phyloP scores from a whole-genome alignment of 2,113 vertebrate genomes.

The Notothenia rossii region DNA sequence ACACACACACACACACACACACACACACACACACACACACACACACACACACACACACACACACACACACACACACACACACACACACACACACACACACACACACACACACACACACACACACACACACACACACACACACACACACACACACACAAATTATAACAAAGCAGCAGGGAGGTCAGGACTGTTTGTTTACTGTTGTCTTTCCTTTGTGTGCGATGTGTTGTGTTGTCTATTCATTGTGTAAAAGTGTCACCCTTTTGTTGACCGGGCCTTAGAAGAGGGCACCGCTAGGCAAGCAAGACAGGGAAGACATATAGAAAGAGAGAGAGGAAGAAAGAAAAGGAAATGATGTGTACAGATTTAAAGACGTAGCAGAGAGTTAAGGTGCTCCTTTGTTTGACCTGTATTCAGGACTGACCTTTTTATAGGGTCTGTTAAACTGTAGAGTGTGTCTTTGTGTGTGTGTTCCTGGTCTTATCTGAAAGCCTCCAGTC shows the following conservation, averaged over 20 bases:
- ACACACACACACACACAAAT: slow-evolving; percentile 2
- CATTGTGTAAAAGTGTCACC: slow-evolving; percentile 46
- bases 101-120: no score
- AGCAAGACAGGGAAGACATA: slow-evolving; percentile 4
- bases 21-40: no score
- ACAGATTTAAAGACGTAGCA: neutral
- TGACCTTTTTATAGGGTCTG: neutral
- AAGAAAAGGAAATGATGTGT: neutral
- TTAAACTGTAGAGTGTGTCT: neutral
- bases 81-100: no score
- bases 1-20: no score
- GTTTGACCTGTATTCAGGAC: neutral
- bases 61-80: neutral
- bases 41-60: no score
- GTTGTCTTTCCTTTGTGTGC: slow-evolving; percentile 51
- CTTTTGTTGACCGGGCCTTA: slow-evolving; percentile 37
- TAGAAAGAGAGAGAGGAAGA: neutral
- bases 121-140: no score
- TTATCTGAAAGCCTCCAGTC: slow-evolving; percentile 37
- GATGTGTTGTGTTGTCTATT: slow-evolving; percentile 48
- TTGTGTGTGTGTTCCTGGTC: neutral
- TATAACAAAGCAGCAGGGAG: slow-evolving; percentile 35
- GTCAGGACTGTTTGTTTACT: slow-evolving; percentile 63
- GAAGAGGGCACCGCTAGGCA: neutral
- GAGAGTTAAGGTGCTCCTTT: neutral